These are phyloP conservation scores for Phoeniculus purpureus DNA, from an alignment of 2,797 vertebrate species.

Conservation along the genomic window DNA sequence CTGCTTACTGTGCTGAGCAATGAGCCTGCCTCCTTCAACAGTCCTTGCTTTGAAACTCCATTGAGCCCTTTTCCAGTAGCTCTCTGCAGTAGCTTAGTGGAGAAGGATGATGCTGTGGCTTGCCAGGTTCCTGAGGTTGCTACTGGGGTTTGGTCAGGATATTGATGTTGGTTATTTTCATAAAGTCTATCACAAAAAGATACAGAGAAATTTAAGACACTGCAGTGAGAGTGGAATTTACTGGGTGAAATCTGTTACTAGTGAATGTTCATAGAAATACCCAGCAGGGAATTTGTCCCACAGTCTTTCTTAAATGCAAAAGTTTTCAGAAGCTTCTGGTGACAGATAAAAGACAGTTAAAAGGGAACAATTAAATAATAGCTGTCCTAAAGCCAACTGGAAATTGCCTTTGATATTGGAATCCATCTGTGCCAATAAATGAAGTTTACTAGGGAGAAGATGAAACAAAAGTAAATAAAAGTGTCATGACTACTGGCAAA, in stretches of 20 bases:
- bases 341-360: not conserved
- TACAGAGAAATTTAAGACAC: not conserved
- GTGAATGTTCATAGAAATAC: not conserved
- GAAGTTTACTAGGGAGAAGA: slow-evolving; percentile 16
- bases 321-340: slow-evolving; percentile 23
- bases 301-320: not conserved
- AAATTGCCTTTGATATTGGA: slow-evolving; percentile 43
- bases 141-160: not conserved
- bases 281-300: not conserved
- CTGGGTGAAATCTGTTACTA: not conserved
- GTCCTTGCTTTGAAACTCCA: not conserved
- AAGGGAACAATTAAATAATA: slow-evolving; percentile 41
- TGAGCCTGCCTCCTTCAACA: not conserved
- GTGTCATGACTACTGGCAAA: not conserved
- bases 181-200: not conserved
- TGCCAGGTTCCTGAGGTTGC: not conserved
- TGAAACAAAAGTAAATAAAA: slow-evolving; percentile 37
- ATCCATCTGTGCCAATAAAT: slow-evolving; percentile 15
- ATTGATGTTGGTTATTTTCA: not conserved
- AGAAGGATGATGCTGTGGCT: not conserved
- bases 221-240: not conserved
- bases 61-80: not conserved
- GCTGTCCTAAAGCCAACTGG: slow-evolving; percentile 21
- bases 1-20: not conserved
- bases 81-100: not conserved